Evolutionary conservation across 2,797 vertebrate genomes (phyloP), one percentile per base, ranked within the genome.

Genomic region (Xiphorhynchus erythropygius): DNA sequence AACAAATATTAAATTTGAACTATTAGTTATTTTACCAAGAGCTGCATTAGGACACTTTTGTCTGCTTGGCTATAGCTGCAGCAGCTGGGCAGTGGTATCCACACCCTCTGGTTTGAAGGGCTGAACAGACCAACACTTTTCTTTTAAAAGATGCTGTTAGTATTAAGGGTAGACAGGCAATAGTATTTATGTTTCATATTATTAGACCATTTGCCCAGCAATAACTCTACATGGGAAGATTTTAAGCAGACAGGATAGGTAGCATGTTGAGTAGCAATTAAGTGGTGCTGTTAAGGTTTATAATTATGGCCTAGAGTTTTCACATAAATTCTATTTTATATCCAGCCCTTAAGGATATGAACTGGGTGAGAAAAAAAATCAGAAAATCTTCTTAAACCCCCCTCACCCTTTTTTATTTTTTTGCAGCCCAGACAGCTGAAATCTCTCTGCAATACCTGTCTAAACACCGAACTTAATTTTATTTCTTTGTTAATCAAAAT

Each of bases 401-500:
- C 18, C 19, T 6, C 41, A 42, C 41, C 41, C 17, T 18, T 11
- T 0, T 1, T 11, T 59, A 50, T 47, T 52, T 59, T 33, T 7
- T 2, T 5, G 19, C n/a, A 94, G n/a, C 6, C 50, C 18, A 64
- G 78, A 37, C 41, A 93, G 39, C 27, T 92, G 50, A 95, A 96
- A 94, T 95, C 84, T 84, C 94, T 69, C 12, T 77, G 65, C 73
- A 90, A 67, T 78, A 92, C 78, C 71, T 87, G 46, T 75, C 91
- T 94, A 93, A 96, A 94, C 50, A 79, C 19, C 30, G 52, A 82
- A 86, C 33, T 6, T 68, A 44, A 71, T 95, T 91, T 89, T 94
- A 89, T 88, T 94, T 96, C 70, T 87, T 57, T 87, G 32, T 70
- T 93, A 95, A 96, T 96, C 90, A 96, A 90, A 96, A 90, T 27